A percentile compares a stretch with the other conserved stretches of the same genome.
phyloP scores from a whole-genome alignment of 2,797 vertebrate species.

The Myotis myotis region DNA sequence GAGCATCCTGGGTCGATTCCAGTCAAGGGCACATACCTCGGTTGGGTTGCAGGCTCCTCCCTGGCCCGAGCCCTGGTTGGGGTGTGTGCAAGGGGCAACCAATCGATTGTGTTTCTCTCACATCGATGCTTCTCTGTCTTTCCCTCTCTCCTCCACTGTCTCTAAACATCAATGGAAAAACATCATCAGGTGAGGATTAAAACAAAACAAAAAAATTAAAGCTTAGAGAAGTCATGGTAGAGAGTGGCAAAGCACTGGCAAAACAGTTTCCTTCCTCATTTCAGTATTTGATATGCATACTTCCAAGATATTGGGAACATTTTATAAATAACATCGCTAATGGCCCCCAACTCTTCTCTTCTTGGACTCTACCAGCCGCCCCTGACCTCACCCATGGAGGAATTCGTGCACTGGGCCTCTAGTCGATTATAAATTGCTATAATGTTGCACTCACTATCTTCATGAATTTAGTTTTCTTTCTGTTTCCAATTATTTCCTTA shows the following conservation, averaged over 20 bases:
- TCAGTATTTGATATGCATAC: neutral
- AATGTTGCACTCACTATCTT: neutral
- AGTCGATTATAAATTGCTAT: neutral
- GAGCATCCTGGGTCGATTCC: no score
- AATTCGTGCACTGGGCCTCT: no score
- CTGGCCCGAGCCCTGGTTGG: no score
- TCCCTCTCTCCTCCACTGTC: no score
- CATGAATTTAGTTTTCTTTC: constrained; percentile 24
- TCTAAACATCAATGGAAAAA: no score
- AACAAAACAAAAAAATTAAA: neutral
- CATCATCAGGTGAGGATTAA: no score
- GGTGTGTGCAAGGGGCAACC: no score
- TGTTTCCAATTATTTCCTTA: neutral
- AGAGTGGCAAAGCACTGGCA: neutral
- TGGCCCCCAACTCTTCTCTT: neutral
- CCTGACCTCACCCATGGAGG: no score
- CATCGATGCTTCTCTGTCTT: no score
- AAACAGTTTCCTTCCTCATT: neutral
- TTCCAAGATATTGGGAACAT: neutral
- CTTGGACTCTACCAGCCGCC: neutral
- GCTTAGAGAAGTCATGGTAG: neutral
- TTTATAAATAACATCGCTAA: neutral
- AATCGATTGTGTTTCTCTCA: no score
- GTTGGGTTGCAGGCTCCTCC: no score
- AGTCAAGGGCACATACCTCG: no score